phyloP scores from a whole-genome alignment of 2,113 vertebrate genomes.

The Anthoscopus minutus region DNA sequence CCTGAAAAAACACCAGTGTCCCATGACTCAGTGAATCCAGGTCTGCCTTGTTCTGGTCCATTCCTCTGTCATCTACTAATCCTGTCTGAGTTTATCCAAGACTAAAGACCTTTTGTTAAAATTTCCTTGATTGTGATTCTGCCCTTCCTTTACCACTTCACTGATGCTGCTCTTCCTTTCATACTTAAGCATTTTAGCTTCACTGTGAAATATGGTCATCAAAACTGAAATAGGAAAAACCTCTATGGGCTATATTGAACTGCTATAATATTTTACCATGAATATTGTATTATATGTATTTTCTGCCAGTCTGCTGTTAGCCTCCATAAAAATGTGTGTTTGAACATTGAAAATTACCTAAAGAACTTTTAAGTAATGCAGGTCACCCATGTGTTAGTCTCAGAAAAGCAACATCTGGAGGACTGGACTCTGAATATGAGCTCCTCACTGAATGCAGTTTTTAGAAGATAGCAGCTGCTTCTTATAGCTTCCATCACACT shows the following conservation, averaged over 20 bases:
- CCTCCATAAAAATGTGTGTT: background rate
- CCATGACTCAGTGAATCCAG: background rate
- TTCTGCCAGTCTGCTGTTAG: background rate
- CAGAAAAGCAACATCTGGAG: background rate
- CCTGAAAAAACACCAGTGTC: background rate
- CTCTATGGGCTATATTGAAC: background rate
- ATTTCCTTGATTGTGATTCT: background rate
- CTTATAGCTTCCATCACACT: background rate
- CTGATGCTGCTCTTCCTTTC: background rate
- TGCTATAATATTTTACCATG: background rate
- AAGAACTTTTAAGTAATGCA: background rate
- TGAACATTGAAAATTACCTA: background rate
- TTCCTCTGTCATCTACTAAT: background rate
- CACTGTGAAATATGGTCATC: background rate
- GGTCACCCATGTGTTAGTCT: background rate
- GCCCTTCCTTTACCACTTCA: background rate
- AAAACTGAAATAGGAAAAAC: background rate
- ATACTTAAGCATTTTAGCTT: background rate
- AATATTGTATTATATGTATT: background rate
- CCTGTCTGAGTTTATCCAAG: background rate
- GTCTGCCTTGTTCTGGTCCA: background rate
- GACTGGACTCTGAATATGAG: background rate
- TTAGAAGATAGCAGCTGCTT: background rate
- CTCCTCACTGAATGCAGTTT: background rate
- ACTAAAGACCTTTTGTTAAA: background rate